Conservation (phyloP, 2,888 invertebrate genomes). For the Dicyrtoma fusca region DNA sequence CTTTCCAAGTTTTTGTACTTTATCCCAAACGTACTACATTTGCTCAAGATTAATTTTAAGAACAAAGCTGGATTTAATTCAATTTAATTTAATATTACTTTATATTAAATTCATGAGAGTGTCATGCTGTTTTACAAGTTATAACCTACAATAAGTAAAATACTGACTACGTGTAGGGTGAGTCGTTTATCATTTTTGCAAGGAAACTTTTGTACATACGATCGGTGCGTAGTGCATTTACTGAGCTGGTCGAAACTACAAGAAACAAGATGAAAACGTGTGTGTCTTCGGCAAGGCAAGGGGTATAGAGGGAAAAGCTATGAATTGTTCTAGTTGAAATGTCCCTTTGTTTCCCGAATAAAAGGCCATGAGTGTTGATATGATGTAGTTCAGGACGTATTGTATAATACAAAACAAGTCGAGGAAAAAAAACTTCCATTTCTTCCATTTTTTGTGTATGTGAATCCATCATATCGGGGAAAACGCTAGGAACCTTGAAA, state of each 20-base stretch:
- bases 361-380: conserved; percentile 3
- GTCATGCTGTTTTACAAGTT: no score
- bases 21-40: neutral
- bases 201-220: neutral
- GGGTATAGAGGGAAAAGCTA: neutral
- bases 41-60: neutral
- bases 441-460: conserved; percentile 6
- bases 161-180: neutral
- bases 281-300: no score
- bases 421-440: conserved; percentile 22
- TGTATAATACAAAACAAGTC: neutral
- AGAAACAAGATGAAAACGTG: no score
- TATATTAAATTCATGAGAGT: no score
- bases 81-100: no score
- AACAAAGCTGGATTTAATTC: no score
- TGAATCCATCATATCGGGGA: conserved; percentile 16
- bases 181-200: neutral
- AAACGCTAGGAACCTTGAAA: conserved; percentile 28
- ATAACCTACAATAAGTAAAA: no score
- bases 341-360: conserved; percentile 1
- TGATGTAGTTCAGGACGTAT: conserved; percentile 7
- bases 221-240: no score
- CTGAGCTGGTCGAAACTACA: no score
- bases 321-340: neutral
- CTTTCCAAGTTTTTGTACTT: neutral